Evolutionary conservation across 2,888 invertebrate genomes (phyloP), one percentile per base, ranked within the genome.

Genomic region (Rotaria sp.): DNA sequence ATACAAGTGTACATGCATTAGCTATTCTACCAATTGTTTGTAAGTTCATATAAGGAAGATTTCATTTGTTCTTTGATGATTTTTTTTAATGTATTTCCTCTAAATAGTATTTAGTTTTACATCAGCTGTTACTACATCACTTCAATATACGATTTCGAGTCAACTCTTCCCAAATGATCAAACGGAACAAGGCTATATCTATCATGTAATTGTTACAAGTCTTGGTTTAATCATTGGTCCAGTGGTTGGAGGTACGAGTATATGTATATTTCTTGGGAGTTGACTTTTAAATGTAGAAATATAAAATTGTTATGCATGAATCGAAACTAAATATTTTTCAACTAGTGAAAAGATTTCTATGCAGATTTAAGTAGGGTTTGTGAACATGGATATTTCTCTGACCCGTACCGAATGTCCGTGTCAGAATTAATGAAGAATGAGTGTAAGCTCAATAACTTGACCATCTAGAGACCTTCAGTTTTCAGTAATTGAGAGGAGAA

Each of bases 131-230:
- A 45, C 45, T 4, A 45, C 80, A 80, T 80, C 80, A 45, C 45
- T 80, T 26, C 80, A 80, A 80, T 80, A 80, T 45, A 80, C 80
- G 1, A 45, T 80, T n/a, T 80, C 80, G 4, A 80, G 11, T 45
- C 41, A 80, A 45, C 18, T 80, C 21, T 80, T 80, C 18, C 45
- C 45, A 21, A 45, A 80, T 1, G 15, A 80, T 80, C 15, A 45
- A 45, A 80, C 13, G 26, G 80, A 80, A 45, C 80, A 80, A 45
- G 45, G 80, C 0, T 80, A 80, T 45, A 10, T 26, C 18, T 80
- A 80, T 80, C 80, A 80, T 80, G 80, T 45, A 26, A 80, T 80
- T 45, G n/a, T 80, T 13, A 80, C 45, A 80, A 80, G 80, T 80
- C 45, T 80, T n/a, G 45, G 80, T 26, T 45, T n/a, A 41, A 26